A percentile compares a stretch with the other conserved stretches of the same genome.
Evolutionary conservation across 2,113 vertebrate genomes (phyloP).

Genomic region (Zosterops borbonicus): DNA sequence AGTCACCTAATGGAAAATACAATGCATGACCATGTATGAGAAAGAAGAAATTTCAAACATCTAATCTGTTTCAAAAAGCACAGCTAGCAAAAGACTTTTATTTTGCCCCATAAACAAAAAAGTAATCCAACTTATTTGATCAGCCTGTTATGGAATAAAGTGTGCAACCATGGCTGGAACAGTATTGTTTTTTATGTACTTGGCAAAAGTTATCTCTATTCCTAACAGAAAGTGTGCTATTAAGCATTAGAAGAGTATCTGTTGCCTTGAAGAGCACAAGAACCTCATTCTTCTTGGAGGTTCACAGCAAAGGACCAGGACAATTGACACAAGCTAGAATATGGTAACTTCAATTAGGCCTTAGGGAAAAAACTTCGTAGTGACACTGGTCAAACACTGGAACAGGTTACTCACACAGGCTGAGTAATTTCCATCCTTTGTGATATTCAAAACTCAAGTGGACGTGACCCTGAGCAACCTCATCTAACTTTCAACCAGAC

Average conservation of each 20-base stretch:
- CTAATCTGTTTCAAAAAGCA: not conserved
- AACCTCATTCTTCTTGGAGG: not conserved
- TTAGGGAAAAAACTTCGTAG: not conserved
- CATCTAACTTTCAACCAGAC: not conserved
- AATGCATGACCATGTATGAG: not conserved
- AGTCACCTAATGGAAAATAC: not conserved
- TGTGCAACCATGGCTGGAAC: not conserved
- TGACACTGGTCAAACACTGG: not conserved
- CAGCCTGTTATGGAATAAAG: not conserved
- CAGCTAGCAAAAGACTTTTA: not conserved
- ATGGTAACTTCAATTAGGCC: not conserved
- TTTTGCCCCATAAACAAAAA: not conserved
- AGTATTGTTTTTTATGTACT: not conserved
- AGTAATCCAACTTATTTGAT: not conserved
- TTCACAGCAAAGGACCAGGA: not conserved
- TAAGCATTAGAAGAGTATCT: not conserved
- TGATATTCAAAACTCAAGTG: not conserved
- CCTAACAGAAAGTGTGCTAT: not conserved
- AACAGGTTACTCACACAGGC: not conserved
- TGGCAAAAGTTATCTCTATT: not conserved
- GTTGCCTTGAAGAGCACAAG: not conserved
- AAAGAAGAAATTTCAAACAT: not conserved
- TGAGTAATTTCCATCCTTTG: not conserved
- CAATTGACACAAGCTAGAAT: not conserved
- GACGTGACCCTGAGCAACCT: not conserved